Conservation (phyloP, 2,888 invertebrate species). For the Ophonus ardosiacus region DNA sequence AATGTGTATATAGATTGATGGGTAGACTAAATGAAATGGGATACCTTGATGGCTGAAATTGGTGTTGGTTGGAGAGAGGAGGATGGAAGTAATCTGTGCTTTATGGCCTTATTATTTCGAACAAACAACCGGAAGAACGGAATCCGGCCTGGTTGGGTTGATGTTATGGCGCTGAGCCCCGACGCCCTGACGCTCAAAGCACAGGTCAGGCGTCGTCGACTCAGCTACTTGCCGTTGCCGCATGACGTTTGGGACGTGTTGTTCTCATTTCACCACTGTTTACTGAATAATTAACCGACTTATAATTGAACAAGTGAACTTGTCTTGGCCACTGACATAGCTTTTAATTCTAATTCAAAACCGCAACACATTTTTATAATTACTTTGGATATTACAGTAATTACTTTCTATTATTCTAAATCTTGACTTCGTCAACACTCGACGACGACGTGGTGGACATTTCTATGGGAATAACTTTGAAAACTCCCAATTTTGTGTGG, state of each 20-base stretch:
- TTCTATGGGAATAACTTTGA: background rate
- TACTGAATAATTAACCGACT: constrained; percentile 53
- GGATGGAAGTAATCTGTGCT: constrained; percentile 55
- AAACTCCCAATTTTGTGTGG: background rate
- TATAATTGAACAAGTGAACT: constrained; percentile 51
- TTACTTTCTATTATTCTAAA: background rate
- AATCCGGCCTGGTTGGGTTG: constrained; percentile 50
- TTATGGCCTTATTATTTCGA: constrained; percentile 57
- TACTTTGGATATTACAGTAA: background rate
- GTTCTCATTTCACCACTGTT: constrained; percentile 51
- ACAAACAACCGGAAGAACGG: constrained; percentile 57
- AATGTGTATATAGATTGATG: constrained; percentile 44
- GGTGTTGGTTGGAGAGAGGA: background rate
- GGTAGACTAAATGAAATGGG: constrained; percentile 28
- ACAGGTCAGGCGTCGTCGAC: background rate
- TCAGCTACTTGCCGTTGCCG: constrained; percentile 27
- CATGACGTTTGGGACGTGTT: constrained; percentile 33
- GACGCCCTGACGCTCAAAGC: background rate
- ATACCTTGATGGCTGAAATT: constrained; percentile 44
- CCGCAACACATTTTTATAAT: constrained; percentile 36
- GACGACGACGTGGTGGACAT: background rate
- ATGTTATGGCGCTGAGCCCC: constrained; percentile 19
- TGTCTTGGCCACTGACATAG: constrained; percentile 20
- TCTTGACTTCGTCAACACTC: background rate
- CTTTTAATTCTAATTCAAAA: constrained; percentile 27